These are phyloP conservation scores for Amphimallon solstitiale DNA, from an alignment of 2,888 invertebrate species.

Conservation along the genomic window DNA sequence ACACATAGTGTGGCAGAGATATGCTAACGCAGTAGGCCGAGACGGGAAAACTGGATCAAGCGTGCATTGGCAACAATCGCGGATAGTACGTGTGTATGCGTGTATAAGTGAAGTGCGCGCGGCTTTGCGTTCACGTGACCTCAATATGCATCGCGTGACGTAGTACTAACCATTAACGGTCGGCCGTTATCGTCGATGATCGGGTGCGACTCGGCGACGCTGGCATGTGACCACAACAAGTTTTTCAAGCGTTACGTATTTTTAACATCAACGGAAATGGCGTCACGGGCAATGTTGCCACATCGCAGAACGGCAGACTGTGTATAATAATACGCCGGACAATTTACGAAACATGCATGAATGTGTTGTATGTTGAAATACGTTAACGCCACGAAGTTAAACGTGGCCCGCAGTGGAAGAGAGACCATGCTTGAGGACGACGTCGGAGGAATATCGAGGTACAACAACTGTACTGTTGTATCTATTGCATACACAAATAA, in stretches of 20 bases:
- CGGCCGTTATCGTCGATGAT: conserved; percentile 41
- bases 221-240: conserved; percentile 53
- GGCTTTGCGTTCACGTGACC: conserved; percentile 49
- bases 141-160: conserved; percentile 54
- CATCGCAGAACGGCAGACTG: conserved; percentile 36
- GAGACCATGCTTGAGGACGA: conserved; percentile 23
- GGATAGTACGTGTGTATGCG: conserved; percentile 16
- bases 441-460: conserved; percentile 41
- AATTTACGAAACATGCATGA: not conserved
- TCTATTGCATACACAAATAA: conserved; percentile 32
- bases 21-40: conserved; percentile 30
- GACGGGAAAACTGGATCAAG: conserved; percentile 42
- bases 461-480: conserved; percentile 45
- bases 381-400: conserved; percentile 20
- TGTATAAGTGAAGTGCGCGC: conserved; percentile 34
- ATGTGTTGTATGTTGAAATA: conserved; percentile 41
- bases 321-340: too few species aligned
- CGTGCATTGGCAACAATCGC: conserved; percentile 42
- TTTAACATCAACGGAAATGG: conserved; percentile 66
- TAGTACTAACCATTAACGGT: conserved; percentile 42
- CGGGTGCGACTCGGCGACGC: conserved; percentile 16
- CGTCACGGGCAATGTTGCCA: conserved; percentile 70
- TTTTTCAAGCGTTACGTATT: conserved; percentile 53
- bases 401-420: conserved; percentile 17
- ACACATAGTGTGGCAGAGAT: conserved; percentile 27